Evolutionary conservation across 2,888 invertebrate genomes (phyloP).

Genomic region (Cephus pygmeus): DNA sequence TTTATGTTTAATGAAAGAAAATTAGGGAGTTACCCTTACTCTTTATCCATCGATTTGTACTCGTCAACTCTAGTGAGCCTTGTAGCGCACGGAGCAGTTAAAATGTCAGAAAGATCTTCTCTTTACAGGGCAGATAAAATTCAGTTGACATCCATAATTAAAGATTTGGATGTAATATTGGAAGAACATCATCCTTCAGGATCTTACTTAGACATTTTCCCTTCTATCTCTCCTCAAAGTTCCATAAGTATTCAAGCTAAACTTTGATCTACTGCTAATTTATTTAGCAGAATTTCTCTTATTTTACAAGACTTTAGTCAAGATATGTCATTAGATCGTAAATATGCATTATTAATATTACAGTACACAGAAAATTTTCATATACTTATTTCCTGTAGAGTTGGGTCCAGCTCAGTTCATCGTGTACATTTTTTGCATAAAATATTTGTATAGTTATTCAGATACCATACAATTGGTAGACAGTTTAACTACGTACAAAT

Average conservation of each 20-base stretch:
- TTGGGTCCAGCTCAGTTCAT: not conserved
- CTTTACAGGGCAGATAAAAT: conserved; percentile 44
- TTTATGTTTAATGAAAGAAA: conserved; percentile 54
- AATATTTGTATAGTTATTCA: not conserved
- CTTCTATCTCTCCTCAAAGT: conserved; percentile 36
- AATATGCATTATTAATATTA: not conserved
- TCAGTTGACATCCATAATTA: conserved; percentile 38
- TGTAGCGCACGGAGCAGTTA: conserved; percentile 41
- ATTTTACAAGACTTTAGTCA: too few relatives aligned
- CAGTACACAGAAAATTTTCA: not conserved
- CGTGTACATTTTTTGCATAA: not conserved
- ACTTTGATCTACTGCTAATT: conserved; percentile 34
- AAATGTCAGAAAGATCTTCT: conserved; percentile 27
- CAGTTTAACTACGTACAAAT: not conserved
- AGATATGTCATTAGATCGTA: not conserved
- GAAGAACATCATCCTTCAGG: conserved; percentile 41
- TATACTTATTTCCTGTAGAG: not conserved
- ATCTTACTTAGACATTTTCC: conserved; percentile 44
- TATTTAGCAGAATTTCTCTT: not conserved
- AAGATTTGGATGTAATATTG: conserved; percentile 45
- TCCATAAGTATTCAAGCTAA: conserved; percentile 51
- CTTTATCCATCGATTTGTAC: conserved; percentile 76
- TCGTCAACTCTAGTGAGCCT: conserved; percentile 52
- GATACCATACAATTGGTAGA: not conserved
- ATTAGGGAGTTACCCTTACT: conserved; percentile 73